phyloP scores from a whole-genome alignment of 1,140 invertebrate genomes.

The Zaprionus kolodkinae region DNA sequence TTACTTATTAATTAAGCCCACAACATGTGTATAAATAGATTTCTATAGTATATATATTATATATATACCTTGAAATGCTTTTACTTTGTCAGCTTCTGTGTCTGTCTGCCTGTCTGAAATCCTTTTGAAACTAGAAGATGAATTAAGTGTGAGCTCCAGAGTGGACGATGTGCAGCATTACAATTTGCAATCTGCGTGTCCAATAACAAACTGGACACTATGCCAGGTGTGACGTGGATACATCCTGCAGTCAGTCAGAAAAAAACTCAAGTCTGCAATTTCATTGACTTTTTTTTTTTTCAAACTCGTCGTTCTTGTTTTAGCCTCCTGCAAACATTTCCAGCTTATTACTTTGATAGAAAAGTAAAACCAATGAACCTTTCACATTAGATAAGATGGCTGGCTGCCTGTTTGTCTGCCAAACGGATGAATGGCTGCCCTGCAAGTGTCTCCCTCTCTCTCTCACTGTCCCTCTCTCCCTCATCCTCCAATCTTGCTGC shows the following conservation, averaged over 20 bases:
- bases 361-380: conserved; percentile 83
- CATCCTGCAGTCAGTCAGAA: conserved; percentile 37
- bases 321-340: conserved; percentile 69
- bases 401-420: conserved; percentile 67
- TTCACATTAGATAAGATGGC: conserved; percentile 80
- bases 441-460: conserved; percentile 59
- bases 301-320: conserved; percentile 53
- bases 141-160: conserved; percentile 54
- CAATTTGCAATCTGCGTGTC: conserved; percentile 72
- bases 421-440: conserved; percentile 70
- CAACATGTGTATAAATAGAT: background rate
- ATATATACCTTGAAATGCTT: background rate
- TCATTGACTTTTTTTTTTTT: conserved; percentile 66
- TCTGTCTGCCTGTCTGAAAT: background rate
- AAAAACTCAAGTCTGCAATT: conserved; percentile 80
- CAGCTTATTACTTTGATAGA: conserved; percentile 83
- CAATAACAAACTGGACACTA: conserved; percentile 43
- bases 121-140: conserved; percentile 46
- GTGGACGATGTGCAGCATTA: conserved; percentile 45
- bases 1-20: conserved; percentile 1
- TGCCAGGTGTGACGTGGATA: conserved; percentile 45
- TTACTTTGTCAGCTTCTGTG: background rate
- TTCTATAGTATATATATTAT: no score
- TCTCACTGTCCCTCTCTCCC: background rate
- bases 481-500: background rate